Evolutionary conservation across 2,797 vertebrate genomes (phyloP), one percentile per base, ranked within the genome.

Genomic region (Hemibagrus guttatus): DNA sequence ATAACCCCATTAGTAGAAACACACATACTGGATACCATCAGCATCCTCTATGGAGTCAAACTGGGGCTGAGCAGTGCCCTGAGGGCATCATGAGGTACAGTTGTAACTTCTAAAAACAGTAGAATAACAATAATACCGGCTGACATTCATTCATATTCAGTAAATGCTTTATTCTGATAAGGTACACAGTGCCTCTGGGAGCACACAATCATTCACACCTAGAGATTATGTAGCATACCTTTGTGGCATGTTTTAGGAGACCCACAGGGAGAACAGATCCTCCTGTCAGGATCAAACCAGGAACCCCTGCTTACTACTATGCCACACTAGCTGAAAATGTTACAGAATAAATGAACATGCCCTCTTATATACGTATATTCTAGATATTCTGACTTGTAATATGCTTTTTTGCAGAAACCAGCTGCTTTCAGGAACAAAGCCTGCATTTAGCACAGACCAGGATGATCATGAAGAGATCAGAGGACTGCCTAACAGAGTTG

Each of bases 401-500:
- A 39, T 85, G 31, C 21, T 81, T 21, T 58, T 86, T 78, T 68
- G 61, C 79, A 89, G 92, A 88, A 89, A 90, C 69, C 85, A 90
- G 75, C 42, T 82, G 59, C 85, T 89, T 28, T 90, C 91, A 49
- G 71, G 86, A 26, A 71, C 35, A 11, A 71, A 64, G 17, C 69
- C 52, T 17, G 21, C 19, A 19, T 79, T 91, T 59, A 93, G 84
- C 0, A 90, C 92, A 86, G 90, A 89, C 64, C 11, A 78, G 81
- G 87, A 82, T 14, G 94, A 92, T 54, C 90, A 90, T 86, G 90
- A 90, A 17, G 94, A 96, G 89, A 96, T 97, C 74, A 88, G 90
- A 88, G 93, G 93, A 84, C 95, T 99, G 13, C 94, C 94, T 68
- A 95, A 97, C 89, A 54, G 89, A 56, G 13, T 96, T 0, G 96